Base-by-base conservation (phyloP, 2,888 invertebrate genomes). In the Limenitis camilla region DNA sequence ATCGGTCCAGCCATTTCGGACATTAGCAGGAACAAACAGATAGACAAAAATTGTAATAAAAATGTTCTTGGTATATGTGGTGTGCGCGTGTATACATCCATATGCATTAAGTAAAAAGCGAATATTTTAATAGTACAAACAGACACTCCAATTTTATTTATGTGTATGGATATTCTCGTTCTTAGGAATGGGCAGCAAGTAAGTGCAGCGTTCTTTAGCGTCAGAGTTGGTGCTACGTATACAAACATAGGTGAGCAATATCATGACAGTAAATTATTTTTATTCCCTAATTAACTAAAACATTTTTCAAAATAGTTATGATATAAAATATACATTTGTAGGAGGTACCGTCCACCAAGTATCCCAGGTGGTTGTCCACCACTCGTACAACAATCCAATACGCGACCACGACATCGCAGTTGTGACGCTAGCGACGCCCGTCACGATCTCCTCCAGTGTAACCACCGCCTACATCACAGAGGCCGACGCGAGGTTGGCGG, bases 341-440 rank as follows among this genome's bases (percentile, higher is more conserved):
- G 83, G 77, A 2, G 85, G 84, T 0, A 31, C 61, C 0, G 44
- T 71, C 0, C 62, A 65, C 53, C 10, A 49, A 0, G 71, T 81
- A 5, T 70, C 76, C 0, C 32, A 43, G 4, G 63, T 79, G 8
- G 59, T 70, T 0, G 42, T 72, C 5, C 83, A 84, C 67, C 71
- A 72, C 59, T 30, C 10, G 0, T 84, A 84, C 72, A 72, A 74
- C 62, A 19, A 11, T 32, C 60, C 62, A 11, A 2, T 53, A 10
- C 66, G 67, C 5, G 75, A 82, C 64, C 71, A 78, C 58, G 83
- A 84, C 61, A 55, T 83, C 6, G 82, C 81, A 0, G 64, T 85
- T 11, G 19, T 79, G 54, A 47, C 72, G 40, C 57, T 81, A 55
- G 11, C 66, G 0, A 56, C 69, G 0, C 6, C 55, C 0, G 67